Evolutionary conservation across 64 coral and sea anemone species (phyloP).

Genomic region (Platygyra sinensis): DNA sequence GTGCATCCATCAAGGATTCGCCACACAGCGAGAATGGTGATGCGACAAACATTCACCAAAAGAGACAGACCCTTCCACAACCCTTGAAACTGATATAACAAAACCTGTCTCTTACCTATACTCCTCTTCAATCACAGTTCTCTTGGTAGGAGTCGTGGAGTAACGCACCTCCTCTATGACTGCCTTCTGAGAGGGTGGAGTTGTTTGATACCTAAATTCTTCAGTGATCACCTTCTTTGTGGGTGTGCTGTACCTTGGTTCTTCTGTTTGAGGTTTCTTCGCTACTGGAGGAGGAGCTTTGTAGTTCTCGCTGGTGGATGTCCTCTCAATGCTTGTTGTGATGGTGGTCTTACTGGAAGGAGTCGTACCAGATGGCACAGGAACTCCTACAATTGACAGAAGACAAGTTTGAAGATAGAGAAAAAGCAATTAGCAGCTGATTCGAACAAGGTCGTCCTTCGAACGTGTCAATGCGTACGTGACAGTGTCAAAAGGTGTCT

Average conservation of each 20-base stretch:
- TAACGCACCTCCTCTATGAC: conserved; percentile 29
- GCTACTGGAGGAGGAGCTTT: conserved; percentile 50
- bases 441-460: neutral
- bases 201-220: conserved; percentile 44
- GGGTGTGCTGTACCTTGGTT: conserved; percentile 30
- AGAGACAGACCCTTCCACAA: no score
- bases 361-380: conserved; percentile 16
- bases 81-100: no score
- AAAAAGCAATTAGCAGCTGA: neutral
- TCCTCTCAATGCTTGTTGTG: conserved; percentile 77
- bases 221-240: conserved; percentile 46
- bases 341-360: conserved; percentile 29
- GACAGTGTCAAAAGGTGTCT: no score
- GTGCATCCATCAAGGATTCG: no score
- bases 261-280: conserved; percentile 67
- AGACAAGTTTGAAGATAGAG: neutral
- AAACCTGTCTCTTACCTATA: neutral
- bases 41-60: no score
- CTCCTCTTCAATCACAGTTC: conserved; percentile 54
- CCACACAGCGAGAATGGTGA: no score
- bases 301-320: conserved; percentile 47
- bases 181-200: conserved; percentile 39
- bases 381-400: neutral
- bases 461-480: no score
- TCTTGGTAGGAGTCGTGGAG: conserved; percentile 35